Percentiles rank a stretch among this genome's conserved stretches.
phyloP scores from a whole-genome alignment of 2,888 invertebrate species.

The Mesorhabditis spiculigera region DNA sequence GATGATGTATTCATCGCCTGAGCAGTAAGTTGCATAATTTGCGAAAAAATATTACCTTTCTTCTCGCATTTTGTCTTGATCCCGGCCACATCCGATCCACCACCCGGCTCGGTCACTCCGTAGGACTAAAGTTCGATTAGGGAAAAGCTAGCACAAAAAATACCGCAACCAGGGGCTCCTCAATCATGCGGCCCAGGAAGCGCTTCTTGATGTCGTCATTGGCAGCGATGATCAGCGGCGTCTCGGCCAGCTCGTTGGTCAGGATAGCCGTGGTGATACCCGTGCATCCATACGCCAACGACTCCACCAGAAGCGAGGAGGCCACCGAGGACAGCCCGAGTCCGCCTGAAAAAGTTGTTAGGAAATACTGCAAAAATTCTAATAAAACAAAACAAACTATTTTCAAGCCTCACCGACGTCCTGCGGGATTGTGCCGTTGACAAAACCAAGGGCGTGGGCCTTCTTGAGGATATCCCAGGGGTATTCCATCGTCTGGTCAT shows the following conservation, averaged over 20 bases:
- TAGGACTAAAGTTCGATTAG: slow-evolving; percentile 66
- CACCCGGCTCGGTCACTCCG: slow-evolving; percentile 90
- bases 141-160: slow-evolving; percentile 11
- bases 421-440: slow-evolving; percentile 79
- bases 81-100: slow-evolving; percentile 91
- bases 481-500: slow-evolving; percentile 80
- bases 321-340: slow-evolving; percentile 50
- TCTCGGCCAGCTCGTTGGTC: slow-evolving; percentile 77
- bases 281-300: slow-evolving; percentile 86
- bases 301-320: slow-evolving; percentile 74
- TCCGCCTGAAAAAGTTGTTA: slow-evolving; percentile 32
- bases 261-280: slow-evolving; percentile 86
- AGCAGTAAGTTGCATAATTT: slow-evolving; percentile 56
- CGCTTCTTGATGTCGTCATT: slow-evolving; percentile 87
- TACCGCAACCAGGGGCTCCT: slow-evolving; percentile 82
- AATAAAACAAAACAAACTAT: slow-evolving; percentile 6
- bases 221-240: slow-evolving; percentile 78
- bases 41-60: slow-evolving; percentile 30
- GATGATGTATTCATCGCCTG: slow-evolving; percentile 76
- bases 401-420: slow-evolving; percentile 57
- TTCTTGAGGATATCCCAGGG: slow-evolving; percentile 92
- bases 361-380: not conserved
- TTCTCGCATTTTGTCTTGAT: slow-evolving; percentile 80
- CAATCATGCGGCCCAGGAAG: slow-evolving; percentile 82
- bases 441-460: slow-evolving; percentile 81